Evolutionary conservation across 2,888 invertebrate species (phyloP).

Genomic region (Conchocele bisecta): DNA sequence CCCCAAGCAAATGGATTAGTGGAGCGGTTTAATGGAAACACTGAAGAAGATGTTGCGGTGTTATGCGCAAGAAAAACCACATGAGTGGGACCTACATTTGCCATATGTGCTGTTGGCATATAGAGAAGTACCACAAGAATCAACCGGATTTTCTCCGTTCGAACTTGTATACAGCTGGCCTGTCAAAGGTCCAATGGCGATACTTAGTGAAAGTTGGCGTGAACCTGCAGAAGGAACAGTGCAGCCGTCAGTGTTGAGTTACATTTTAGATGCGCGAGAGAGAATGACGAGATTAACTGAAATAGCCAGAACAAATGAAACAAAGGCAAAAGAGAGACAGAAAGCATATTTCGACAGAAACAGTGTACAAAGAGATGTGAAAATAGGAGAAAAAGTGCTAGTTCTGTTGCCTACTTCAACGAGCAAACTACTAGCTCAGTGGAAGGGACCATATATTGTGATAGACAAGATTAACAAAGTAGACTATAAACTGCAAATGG

Average conservation of each 20-base stretch:
- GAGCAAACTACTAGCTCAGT: neutral
- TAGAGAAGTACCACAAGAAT: slow-evolving; percentile 2
- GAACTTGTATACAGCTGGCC: neutral
- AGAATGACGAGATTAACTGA: neutral
- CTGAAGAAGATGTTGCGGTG: slow-evolving; percentile 5
- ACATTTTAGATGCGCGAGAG: neutral
- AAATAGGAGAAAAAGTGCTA: neutral
- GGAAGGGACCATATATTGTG: slow-evolving; percentile 1
- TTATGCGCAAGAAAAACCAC: slow-evolving; percentile 1
- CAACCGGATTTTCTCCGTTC: slow-evolving; percentile 3
- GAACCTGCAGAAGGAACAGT: too few species aligned
- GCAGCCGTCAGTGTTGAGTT: neutral
- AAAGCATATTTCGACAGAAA: slow-evolving; percentile 3
- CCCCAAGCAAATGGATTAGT: slow-evolving; percentile 9
- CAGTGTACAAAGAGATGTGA: neutral
- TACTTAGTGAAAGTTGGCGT: neutral
- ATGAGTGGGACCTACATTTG: neutral
- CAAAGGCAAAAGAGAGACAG: neutral
- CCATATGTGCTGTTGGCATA: slow-evolving; percentile 5
- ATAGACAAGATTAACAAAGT: neutral
- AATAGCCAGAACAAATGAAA: neutral
- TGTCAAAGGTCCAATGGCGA: neutral
- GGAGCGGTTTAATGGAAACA: too few species aligned
- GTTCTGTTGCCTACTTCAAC: neutral
- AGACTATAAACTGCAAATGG: slow-evolving; percentile 8